Evolutionary conservation across 2,113 vertebrate species (phyloP), one percentile per base, ranked within the genome.

Genomic region (Phrynosoma platyrhinos): DNA sequence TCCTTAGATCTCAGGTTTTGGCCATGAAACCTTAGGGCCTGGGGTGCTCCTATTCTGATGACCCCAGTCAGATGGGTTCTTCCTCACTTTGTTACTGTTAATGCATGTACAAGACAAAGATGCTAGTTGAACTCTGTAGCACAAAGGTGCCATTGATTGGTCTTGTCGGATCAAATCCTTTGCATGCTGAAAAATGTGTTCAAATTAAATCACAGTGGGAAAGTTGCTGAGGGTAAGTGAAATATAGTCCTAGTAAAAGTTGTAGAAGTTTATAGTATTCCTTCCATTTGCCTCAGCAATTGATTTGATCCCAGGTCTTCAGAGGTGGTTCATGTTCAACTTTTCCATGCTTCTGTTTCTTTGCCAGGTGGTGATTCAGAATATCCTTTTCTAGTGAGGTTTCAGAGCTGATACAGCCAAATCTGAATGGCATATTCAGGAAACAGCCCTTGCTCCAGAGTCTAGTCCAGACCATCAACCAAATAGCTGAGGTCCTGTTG

Each of bases 341-440:
- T 96, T 95, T 94, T 94, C 94, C 95, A 91, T 96, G 94, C 89
- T 91, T 92, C 82, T 95, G 95, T 94, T 95, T 85, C 81, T 84
- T 87, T 94, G 94, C 94, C 93, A 95, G 93, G 53, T 78, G 81
- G 91, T 94, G 94, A 95, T 93, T 95, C 91, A 95, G 92, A 93
- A 77, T 71, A 52, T 76, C 91, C 86, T 79, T 83, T 89, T 95
- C 89, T 89, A 83, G 87, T 90, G 92, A 94, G 93, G 91, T 92
- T 87, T 89, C 4, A 3, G 77, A 82, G 62, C 90, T 72, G 86
- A 91, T 90, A 93, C 86, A 90, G 92, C 79, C 16, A 14, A 93
- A 87, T 85, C 66, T 83, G 69, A 89, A 91, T 84, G 1, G 0
- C 79, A 76, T 0, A 40, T n/a, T 36, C 3, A 71, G 82, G 91